Evolutionary conservation across 2,888 invertebrate species (phyloP).

Genomic region (Scrobipalpa atriplicella): DNA sequence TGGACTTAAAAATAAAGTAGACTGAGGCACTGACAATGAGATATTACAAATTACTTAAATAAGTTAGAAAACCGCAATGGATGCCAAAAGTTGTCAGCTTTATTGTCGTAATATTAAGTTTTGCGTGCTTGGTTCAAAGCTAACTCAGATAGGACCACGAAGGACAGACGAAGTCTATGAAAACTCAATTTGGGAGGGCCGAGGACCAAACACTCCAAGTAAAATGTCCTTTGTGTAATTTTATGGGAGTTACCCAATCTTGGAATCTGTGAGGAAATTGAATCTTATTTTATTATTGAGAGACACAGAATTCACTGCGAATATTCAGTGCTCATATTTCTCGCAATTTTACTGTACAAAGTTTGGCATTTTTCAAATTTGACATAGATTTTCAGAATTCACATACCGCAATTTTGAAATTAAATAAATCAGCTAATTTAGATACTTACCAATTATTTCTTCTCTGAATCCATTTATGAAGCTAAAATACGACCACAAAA

Average conservation of each 20-base stretch:
- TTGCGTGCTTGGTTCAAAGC: neutral
- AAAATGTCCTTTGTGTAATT: conserved; percentile 22
- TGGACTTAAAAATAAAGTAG: too few species aligned
- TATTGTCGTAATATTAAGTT: neutral
- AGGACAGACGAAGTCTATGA: conserved; percentile 15
- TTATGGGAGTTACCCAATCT: conserved; percentile 17
- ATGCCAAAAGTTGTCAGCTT: neutral
- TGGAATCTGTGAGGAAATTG: conserved; percentile 13
- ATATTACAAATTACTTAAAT: too few species aligned
- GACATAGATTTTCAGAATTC: neutral
- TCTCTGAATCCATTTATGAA: neutral
- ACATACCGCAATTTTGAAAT: neutral
- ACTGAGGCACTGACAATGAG: too few species aligned
- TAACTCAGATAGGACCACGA: neutral
- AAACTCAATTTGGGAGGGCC: conserved; percentile 19
- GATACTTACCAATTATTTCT: conserved; percentile 1
- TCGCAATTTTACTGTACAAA: neutral
- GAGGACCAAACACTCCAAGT: conserved; percentile 12
- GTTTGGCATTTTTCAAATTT: neutral
- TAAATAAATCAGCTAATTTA: neutral
- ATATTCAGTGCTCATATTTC: neutral
- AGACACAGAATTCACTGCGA: neutral
- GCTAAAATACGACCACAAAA: conserved; percentile 3
- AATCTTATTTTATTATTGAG: conserved; percentile 10
- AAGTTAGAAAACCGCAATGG: neutral